Percentiles rank a stretch among this genome's conserved stretches.
Evolutionary conservation across 1,140 invertebrate species (phyloP).

Genomic region (Lasaia peninsularis): DNA sequence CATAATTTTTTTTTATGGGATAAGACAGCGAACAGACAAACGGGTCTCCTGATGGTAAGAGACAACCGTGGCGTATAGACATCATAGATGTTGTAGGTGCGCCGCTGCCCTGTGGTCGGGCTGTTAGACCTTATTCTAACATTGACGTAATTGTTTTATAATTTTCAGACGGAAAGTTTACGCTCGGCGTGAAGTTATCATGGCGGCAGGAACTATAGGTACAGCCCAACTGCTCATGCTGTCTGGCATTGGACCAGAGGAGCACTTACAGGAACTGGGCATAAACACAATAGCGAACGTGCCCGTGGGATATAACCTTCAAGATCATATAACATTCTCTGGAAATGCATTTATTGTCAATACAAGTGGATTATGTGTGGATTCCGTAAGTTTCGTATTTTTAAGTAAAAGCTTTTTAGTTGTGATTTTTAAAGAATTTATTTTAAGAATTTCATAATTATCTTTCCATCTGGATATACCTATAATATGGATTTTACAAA

Average conservation of each 20-base stretch:
- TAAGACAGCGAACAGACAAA: no score
- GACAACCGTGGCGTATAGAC: no score
- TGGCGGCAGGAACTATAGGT: constrained; percentile 85
- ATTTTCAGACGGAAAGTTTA: constrained; percentile 58
- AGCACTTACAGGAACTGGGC: constrained; percentile 71
- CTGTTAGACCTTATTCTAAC: no score
- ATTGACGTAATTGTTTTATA: no score
- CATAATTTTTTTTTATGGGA: no score
- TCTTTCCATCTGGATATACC: no score
- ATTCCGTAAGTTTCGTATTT: constrained; percentile 49
- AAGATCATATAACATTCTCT: constrained; percentile 86
- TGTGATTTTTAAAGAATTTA: no score
- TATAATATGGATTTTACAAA: no score
- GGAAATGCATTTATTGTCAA: constrained; percentile 84
- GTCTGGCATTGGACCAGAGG: constrained; percentile 81
- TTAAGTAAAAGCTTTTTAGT: neutral
- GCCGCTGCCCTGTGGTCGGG: no score
- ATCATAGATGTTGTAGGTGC: no score
- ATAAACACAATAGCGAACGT: constrained; percentile 81
- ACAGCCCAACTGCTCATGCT: constrained; percentile 86
- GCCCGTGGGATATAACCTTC: constrained; percentile 88
- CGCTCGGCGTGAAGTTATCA: constrained; percentile 80
- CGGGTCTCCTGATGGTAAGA: no score
- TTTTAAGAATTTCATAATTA: no score
- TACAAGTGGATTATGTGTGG: constrained; percentile 78